phyloP scores from a whole-genome alignment of 2,113 vertebrate genomes.

The Patagioenas fasciata region DNA sequence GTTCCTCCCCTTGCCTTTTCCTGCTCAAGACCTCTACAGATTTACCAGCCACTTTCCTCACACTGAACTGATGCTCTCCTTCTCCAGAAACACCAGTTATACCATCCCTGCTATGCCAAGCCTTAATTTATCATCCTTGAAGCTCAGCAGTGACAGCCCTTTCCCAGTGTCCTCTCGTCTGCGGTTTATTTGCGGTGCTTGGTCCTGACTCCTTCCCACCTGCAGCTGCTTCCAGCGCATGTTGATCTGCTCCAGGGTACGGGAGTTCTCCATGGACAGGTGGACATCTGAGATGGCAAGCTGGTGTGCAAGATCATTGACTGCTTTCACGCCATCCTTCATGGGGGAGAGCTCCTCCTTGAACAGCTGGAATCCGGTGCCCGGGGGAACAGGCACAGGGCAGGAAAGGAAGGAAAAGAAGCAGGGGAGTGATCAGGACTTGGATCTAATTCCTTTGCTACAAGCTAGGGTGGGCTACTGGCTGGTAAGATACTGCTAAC shows the following conservation, averaged over 20 bases:
- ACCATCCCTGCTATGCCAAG: not conserved
- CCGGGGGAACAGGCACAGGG: not conserved
- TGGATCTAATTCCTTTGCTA: not conserved
- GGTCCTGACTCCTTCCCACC: conserved; percentile 74
- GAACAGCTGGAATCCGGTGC: conserved; percentile 81
- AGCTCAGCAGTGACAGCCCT: not conserved
- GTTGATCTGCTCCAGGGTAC: conserved; percentile 92
- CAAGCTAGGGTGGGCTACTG: not conserved
- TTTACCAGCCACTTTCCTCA: not conserved
- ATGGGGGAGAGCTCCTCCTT: conserved; percentile 92
- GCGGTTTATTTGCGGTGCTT: not conserved
- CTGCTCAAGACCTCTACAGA: not conserved
- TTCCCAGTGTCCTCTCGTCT: not conserved
- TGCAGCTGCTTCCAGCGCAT: conserved; percentile 93
- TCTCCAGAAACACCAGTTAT: not conserved
- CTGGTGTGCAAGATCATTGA: conserved; percentile 96
- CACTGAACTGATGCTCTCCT: not conserved
- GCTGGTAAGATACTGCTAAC: not conserved
- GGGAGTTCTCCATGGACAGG: conserved; percentile 93
- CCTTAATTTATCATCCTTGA: not conserved
- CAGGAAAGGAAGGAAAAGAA: not conserved
- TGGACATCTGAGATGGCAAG: conserved; percentile 96
- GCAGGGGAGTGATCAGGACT: not conserved
- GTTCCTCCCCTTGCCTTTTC: not conserved
- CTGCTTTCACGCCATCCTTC: conserved; percentile 92